A percentile compares a stretch with the other conserved stretches of the same genome.
Evolutionary conservation across 2,113 vertebrate genomes (phyloP).

Genomic region (Rhea pennata): DNA sequence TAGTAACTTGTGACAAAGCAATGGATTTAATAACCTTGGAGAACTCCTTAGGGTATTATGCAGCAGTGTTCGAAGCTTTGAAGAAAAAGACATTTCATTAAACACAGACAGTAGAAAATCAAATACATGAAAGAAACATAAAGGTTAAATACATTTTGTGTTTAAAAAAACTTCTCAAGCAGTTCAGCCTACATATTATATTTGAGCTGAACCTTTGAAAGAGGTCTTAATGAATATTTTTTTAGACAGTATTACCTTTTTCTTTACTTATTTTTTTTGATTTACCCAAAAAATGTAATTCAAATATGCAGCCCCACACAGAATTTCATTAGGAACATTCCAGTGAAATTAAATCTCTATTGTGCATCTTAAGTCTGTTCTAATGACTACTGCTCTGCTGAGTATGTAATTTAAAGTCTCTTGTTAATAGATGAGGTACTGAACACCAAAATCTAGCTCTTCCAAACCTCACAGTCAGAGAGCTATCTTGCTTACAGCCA

Average conservation of each 20-base stretch:
- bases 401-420: constrained; percentile 64
- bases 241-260: background rate
- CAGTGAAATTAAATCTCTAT: constrained; percentile 64
- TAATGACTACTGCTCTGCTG: constrained; percentile 59
- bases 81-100: constrained; percentile 44
- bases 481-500: background rate
- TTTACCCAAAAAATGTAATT: background rate
- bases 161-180: background rate
- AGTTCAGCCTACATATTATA: background rate
- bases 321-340: constrained; percentile 64
- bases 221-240: background rate
- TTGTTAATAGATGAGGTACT: constrained; percentile 52
- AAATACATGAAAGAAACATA: constrained; percentile 50
- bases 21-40: constrained; percentile 66
- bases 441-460: constrained; percentile 44
- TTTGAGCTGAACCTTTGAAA: background rate
- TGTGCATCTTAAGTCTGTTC: constrained; percentile 29
- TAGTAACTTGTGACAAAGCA: constrained; percentile 48
- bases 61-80: constrained; percentile 7
- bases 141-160: constrained; percentile 37
- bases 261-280: background rate
- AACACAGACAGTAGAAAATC: constrained; percentile 32
- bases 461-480: constrained; percentile 3
- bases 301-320: constrained; percentile 10
- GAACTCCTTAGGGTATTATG: constrained; percentile 38